Evolutionary conservation across 2,797 vertebrate genomes (phyloP).

Genomic region (Echiichthys vipera): DNA sequence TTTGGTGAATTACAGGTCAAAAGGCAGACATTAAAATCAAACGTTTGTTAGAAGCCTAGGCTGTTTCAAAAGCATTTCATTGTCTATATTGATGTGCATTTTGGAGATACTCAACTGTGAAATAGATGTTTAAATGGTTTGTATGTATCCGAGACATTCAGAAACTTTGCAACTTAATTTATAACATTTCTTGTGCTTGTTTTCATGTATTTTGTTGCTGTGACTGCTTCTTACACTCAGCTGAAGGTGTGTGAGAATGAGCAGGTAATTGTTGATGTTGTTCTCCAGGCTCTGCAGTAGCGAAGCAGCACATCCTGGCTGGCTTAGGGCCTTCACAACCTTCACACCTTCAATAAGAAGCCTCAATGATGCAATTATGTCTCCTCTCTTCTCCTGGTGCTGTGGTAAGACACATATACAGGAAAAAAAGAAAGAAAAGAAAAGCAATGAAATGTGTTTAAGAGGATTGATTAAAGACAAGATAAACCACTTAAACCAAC

Average conservation of each 20-base stretch:
- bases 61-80: background rate
- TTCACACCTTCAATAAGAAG: slow-evolving; percentile 72
- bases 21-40: background rate
- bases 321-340: slow-evolving; percentile 42
- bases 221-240: slow-evolving; percentile 64
- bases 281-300: slow-evolving; percentile 74
- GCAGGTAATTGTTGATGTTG: slow-evolving; percentile 81
- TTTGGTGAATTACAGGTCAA: slow-evolving; percentile 21
- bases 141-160: background rate
- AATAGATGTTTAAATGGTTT: background rate
- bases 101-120: background rate
- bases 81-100: background rate
- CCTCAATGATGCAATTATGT: slow-evolving; percentile 74
- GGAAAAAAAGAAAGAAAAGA: too few species aligned
- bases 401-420: slow-evolving; percentile 35
- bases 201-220: slow-evolving; percentile 4
- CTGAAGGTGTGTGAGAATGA: slow-evolving; percentile 74
- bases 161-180: background rate
- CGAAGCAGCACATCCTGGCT: slow-evolving; percentile 62
- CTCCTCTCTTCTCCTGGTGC: slow-evolving; percentile 76
- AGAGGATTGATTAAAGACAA: background rate
- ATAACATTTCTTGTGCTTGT: slow-evolving; percentile 9
- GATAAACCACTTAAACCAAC: background rate
- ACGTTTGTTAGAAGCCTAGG: background rate
- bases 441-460: background rate